Conservation (phyloP, 2,888 invertebrate genomes). For the Thecocarcelia acutangulata region DNA sequence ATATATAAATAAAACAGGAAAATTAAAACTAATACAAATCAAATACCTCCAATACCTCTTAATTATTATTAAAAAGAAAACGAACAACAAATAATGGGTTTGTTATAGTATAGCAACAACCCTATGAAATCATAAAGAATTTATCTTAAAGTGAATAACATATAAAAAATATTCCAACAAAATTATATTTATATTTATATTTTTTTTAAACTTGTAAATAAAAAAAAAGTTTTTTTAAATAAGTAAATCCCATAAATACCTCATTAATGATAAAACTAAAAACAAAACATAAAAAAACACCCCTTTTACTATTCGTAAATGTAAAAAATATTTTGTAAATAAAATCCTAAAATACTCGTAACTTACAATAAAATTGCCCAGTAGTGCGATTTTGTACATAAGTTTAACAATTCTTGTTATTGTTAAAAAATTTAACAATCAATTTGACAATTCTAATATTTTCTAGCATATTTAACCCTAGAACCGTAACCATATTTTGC, state of each 20-base stretch:
- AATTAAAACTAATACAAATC: slow-evolving; percentile 78
- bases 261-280: slow-evolving; percentile 47
- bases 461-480: no score
- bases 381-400: no score
- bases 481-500: no score
- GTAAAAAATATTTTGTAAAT: slow-evolving; percentile 26
- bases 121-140: slow-evolving; percentile 65
- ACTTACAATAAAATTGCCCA: background rate
- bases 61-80: slow-evolving; percentile 46
- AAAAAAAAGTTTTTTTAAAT: slow-evolving; percentile 41
- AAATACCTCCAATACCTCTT: slow-evolving; percentile 81
- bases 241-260: slow-evolving; percentile 58
- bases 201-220: slow-evolving; percentile 47
- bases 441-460: no score
- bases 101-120: slow-evolving; percentile 15
- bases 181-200: slow-evolving; percentile 9
- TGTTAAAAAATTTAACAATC: no score
- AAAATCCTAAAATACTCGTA: slow-evolving; percentile 13
- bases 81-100: slow-evolving; percentile 35
- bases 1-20: slow-evolving; percentile 52
- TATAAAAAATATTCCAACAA: slow-evolving; percentile 29
- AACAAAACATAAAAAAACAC: background rate
- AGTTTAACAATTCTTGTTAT: no score
- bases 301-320: background rate
- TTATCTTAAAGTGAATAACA: slow-evolving; percentile 61